Base-by-base conservation (phyloP, 35 echinoderm and acorn worm species). In the Amphiura filiformis region DNA sequence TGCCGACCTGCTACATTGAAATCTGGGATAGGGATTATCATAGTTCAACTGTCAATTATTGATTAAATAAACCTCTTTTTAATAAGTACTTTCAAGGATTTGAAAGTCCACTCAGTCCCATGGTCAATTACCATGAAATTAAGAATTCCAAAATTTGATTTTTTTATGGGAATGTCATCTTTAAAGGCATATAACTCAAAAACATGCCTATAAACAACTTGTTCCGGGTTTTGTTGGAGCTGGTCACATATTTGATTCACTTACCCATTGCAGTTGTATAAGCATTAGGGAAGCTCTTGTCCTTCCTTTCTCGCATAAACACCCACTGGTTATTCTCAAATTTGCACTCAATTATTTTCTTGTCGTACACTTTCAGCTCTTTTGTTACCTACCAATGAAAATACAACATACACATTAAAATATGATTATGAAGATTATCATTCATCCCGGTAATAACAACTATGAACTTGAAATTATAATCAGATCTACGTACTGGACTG, bases 311-410 rank as follows among this genome's bases (percentile, higher is more conserved):
- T 31, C 91, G 79, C 91, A 97, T 93, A 44, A 97, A 97, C 0
- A 93, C 89, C 91, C 95, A 97, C 12, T 84, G 36, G 2, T 87
- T 81, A 9, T 82, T 84, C n/a, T 89, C 88, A 87, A 91, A 97
- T 23, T 82, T 88, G 36, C 95, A 97, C 57, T 97, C 95, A 23
- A 97, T 93, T 31, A 97, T 97, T 83, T 97, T 97, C 38, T 97
- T 97, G 86, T 97, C 89, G 37, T 88, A 97, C 34, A 86, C 88
- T 81, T 97, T 97, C 31, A 97, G 34, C 31, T 93, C 91, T 36
- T 90, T 91, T 39, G 88, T 93, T 36, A 93, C 56, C 91, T 97
- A 20, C 20, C n/a, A n/a, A n/a, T n/a, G n/a, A n/a, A n/a, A n/a
- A 52, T 20, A 52, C 44, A 52, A 52, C 7, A 52, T 20, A 52